Evolutionary conservation across 2,888 invertebrate species (phyloP).

Genomic region (Cataglyphis rosenhaueri): DNA sequence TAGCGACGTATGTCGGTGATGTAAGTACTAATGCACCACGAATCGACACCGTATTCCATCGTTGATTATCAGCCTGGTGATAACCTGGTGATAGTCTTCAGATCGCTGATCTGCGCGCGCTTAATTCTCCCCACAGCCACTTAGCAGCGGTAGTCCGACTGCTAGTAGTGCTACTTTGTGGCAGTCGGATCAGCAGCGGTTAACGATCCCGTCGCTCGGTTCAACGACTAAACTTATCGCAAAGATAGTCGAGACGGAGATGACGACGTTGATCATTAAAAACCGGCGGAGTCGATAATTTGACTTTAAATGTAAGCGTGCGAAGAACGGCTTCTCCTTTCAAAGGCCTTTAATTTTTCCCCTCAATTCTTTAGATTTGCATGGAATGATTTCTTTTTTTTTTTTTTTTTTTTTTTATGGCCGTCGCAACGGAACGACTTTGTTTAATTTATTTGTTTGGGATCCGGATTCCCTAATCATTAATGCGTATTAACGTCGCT

Average conservation of each 20-base stretch:
- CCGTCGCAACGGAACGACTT: slow-evolving; percentile 22
- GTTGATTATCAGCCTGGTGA: slow-evolving; percentile 52
- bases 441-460: slow-evolving; percentile 47
- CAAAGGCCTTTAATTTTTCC: slow-evolving; percentile 34
- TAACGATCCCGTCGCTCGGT: slow-evolving; percentile 46
- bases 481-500: slow-evolving; percentile 32
- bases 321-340: neutral
- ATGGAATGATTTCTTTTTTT: neutral
- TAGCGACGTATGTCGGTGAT: slow-evolving; percentile 62
- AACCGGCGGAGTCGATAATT: slow-evolving; percentile 45
- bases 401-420: slow-evolving; percentile 4
- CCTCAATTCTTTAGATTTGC: slow-evolving; percentile 6
- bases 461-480: slow-evolving; percentile 35
- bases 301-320: slow-evolving; percentile 41
- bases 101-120: slow-evolving; percentile 28
- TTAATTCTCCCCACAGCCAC: slow-evolving; percentile 20
- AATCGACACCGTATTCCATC: slow-evolving; percentile 63
- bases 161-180: slow-evolving; percentile 27
- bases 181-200: slow-evolving; percentile 14
- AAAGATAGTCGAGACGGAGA: neutral
- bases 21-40: slow-evolving; percentile 64
- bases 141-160: slow-evolving; percentile 42
- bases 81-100: neutral
- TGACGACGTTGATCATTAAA: slow-evolving; percentile 24
- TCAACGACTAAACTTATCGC: slow-evolving; percentile 49